Percentiles rank a stretch among this genome's conserved stretches.
Evolutionary conservation across 2,888 invertebrate species (phyloP).

Genomic region (Lepidocyrtinus sp.): DNA sequence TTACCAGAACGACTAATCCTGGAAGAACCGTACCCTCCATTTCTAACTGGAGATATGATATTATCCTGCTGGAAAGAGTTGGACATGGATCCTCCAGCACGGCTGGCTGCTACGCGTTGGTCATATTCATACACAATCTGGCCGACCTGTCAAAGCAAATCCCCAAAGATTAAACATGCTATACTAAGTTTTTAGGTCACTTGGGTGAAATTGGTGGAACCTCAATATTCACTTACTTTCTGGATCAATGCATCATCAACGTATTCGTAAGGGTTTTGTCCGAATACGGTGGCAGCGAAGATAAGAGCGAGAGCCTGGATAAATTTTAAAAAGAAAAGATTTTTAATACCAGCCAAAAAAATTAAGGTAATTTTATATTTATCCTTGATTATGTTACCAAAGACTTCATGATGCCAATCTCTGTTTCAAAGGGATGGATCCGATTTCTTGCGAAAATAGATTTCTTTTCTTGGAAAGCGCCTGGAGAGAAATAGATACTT

Average conservation of each 20-base stretch:
- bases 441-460: too few relatives aligned
- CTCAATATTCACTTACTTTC: too few relatives aligned
- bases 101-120: conserved; percentile 29
- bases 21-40: not conserved
- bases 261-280: conserved; percentile 39
- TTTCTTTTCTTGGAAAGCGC: too few relatives aligned
- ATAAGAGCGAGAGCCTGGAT: conserved; percentile 24
- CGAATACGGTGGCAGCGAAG: conserved; percentile 24
- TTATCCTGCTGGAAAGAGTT: not conserved
- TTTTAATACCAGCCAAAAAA: too few relatives aligned
- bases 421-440: too few relatives aligned
- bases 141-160: too few relatives aligned
- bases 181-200: too few relatives aligned
- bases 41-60: not conserved
- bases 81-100: not conserved
- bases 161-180: too few relatives aligned
- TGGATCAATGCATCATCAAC: conserved; percentile 45
- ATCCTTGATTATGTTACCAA: too few relatives aligned
- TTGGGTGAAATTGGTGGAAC: too few relatives aligned
- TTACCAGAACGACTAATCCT: not conserved
- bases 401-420: conserved; percentile 44
- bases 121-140: conserved; percentile 46
- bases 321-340: not conserved
- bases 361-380: not conserved
- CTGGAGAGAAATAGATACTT: too few relatives aligned